phyloP scores from a whole-genome alignment of 2,113 vertebrate species.

The Forbesichthys agassizii region DNA sequence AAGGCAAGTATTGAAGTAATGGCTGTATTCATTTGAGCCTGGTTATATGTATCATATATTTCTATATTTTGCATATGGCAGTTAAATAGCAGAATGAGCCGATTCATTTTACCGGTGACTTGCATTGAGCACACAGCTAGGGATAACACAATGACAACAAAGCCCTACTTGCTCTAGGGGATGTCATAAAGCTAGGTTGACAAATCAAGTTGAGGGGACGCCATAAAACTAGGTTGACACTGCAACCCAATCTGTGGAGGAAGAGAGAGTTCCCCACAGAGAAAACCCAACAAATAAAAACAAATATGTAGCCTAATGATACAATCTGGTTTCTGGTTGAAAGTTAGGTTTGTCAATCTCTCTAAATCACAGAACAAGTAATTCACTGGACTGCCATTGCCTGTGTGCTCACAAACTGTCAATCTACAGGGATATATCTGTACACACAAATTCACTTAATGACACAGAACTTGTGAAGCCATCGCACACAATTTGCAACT shows the following conservation, averaged over 20 bases:
- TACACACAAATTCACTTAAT: constrained; percentile 42
- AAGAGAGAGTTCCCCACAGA: too few species aligned
- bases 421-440: constrained; percentile 15
- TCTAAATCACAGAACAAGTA: constrained; percentile 9
- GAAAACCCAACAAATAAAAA: too few species aligned
- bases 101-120: constrained; percentile 63
- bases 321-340: too few species aligned
- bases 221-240: too few species aligned
- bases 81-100: constrained; percentile 48
- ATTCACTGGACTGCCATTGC: constrained; percentile 30
- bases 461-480: constrained; percentile 65
- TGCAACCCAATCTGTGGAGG: too few species aligned
- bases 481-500: constrained; percentile 61
- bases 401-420: constrained; percentile 4
- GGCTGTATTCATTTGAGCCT: neutral
- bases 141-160: neutral
- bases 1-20: neutral
- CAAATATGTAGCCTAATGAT: too few species aligned
- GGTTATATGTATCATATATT: neutral
- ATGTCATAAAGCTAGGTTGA: too few species aligned
- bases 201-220: neutral
- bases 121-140: constrained; percentile 45
- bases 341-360: too few species aligned
- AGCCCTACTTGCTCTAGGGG: neutral
- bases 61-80: constrained; percentile 5